A percentile compares a stretch with the other conserved stretches of the same genome.
Conservation (phyloP, 2,113 vertebrate genomes). For the Jacana jacana region DNA sequence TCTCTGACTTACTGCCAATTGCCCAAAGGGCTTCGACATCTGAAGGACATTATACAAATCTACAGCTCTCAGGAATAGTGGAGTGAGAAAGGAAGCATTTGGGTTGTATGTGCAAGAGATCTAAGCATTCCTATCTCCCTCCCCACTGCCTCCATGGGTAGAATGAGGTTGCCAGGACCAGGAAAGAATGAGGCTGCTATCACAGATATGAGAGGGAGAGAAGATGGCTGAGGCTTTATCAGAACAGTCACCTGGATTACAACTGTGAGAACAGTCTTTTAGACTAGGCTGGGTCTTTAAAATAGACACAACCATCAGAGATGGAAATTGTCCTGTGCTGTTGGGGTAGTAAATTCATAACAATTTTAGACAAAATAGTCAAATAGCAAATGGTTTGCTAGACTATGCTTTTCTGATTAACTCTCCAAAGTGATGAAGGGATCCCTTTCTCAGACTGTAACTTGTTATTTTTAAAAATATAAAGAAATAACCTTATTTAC, state of each 20-base stretch:
- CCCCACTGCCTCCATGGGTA: neutral
- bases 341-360: neutral
- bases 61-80: neutral
- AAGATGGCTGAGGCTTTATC: neutral
- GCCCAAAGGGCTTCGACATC: constrained; percentile 49
- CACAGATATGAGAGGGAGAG: neutral
- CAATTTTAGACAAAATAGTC: neutral
- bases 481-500: neutral
- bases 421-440: neutral
- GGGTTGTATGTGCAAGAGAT: neutral
- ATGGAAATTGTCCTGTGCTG: neutral
- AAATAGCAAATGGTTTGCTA: neutral
- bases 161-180: neutral
- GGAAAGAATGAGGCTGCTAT: neutral
- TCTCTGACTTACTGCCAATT: constrained; percentile 49
- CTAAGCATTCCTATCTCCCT: constrained; percentile 39
- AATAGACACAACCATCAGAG: neutral
- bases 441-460: neutral
- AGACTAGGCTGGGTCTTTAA: neutral
- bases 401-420: neutral
- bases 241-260: neutral
- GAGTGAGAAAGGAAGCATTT: constrained; percentile 14
- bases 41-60: constrained; percentile 56
- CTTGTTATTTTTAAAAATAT: neutral
- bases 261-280: neutral